Conservation (phyloP, 2,797 vertebrate genomes). For the Girardinus metallicus region DNA sequence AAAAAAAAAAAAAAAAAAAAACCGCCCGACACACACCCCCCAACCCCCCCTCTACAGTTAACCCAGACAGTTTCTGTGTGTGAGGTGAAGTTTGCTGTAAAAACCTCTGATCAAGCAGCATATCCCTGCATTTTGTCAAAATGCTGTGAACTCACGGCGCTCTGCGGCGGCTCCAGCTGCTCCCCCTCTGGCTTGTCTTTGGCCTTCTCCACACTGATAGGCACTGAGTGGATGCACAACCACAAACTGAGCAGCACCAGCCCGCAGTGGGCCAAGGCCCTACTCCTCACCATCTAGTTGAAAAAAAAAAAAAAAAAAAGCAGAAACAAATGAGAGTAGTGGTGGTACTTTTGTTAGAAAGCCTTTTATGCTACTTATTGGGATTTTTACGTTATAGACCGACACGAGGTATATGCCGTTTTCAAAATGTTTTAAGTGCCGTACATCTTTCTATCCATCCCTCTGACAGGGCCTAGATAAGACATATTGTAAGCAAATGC, state of each 20-base stretch:
- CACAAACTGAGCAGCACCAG: slow-evolving; percentile 75
- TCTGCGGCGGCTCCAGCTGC: slow-evolving; percentile 79
- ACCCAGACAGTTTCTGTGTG: not conserved
- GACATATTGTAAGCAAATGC: not conserved
- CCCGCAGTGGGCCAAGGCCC: slow-evolving; percentile 48
- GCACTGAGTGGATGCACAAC: slow-evolving; percentile 84
- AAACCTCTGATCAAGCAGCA: slow-evolving; percentile 3
- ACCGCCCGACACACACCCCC: no score
- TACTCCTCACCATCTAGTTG: slow-evolving; percentile 82
- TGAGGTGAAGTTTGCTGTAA: slow-evolving; percentile 3
- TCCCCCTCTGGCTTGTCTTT: slow-evolving; percentile 79
- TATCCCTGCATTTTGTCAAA: not conserved
- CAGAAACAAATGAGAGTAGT: not conserved
- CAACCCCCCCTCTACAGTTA: not conserved
- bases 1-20: no score
- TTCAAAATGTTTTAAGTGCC: not conserved
- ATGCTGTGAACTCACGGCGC: slow-evolving; percentile 80
- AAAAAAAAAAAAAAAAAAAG: not conserved
- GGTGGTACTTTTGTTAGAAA: no score
- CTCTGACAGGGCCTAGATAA: not conserved
- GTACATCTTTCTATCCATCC: not conserved
- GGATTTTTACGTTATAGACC: not conserved
- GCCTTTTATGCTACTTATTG: not conserved
- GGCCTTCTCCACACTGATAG: slow-evolving; percentile 89
- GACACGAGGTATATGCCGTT: not conserved